Conservation (phyloP, 1,140 invertebrate genomes). For the Anastrepha ludens region DNA sequence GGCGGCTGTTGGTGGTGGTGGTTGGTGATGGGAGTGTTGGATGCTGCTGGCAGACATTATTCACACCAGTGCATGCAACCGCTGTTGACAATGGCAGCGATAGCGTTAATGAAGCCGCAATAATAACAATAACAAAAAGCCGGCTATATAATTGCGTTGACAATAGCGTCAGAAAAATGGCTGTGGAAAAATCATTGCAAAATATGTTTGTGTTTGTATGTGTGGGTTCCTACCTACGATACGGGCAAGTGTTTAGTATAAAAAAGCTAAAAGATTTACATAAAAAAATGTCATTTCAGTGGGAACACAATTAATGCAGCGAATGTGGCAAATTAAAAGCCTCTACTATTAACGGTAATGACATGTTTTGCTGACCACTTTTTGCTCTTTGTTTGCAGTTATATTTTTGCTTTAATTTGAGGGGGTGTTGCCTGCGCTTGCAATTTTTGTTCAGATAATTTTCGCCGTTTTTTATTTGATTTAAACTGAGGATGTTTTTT, state of each 20-base stretch:
- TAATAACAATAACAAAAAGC: conserved; percentile 29
- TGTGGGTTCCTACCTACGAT: background rate
- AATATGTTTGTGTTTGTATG: background rate
- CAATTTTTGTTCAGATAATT: background rate
- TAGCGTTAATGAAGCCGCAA: conserved; percentile 28
- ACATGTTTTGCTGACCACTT: conserved; percentile 39
- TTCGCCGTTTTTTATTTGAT: background rate
- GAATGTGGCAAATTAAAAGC: conserved; percentile 45
- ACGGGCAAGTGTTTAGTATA: background rate
- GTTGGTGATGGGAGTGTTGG: background rate
- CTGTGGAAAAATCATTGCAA: conserved; percentile 42
- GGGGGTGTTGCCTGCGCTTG: conserved; percentile 30
- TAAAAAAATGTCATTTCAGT: conserved; percentile 42
- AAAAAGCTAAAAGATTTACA: conserved; percentile 9
- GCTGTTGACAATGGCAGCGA: conserved; percentile 30
- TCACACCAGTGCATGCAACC: background rate
- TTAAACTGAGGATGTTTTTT: background rate
- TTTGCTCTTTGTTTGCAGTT: conserved; percentile 5
- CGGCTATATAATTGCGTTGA: background rate
- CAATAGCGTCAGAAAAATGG: conserved; percentile 37
- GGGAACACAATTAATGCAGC: conserved; percentile 43
- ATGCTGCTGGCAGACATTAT: background rate
- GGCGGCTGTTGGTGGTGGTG: background rate
- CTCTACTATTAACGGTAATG: conserved; percentile 52
- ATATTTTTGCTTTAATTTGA: conserved; percentile 41